phyloP scores from a whole-genome alignment of 2,888 invertebrate genomes.

The Drosophila testacea region DNA sequence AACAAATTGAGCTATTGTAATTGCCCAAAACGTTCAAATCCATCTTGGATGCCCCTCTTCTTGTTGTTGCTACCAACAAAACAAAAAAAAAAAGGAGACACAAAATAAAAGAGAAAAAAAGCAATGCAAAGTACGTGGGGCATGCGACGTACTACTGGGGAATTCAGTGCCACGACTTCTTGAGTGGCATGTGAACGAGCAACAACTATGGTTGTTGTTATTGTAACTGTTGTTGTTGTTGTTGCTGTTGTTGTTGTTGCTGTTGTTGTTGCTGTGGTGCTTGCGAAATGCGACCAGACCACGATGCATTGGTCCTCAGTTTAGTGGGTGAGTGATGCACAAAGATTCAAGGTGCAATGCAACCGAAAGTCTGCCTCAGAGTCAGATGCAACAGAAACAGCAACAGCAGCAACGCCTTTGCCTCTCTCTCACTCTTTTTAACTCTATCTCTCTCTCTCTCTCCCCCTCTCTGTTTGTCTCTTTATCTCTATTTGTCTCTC shows the following conservation, averaged over 20 bases:
- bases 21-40: constrained; percentile 79
- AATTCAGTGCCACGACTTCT: constrained; percentile 76
- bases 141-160: constrained; percentile 58
- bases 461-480: background rate
- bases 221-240: constrained; percentile 6
- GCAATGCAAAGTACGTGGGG: constrained; percentile 65
- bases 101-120: constrained; percentile 4
- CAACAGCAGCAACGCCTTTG: constrained; percentile 47
- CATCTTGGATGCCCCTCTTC: constrained; percentile 55
- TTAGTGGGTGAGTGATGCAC: constrained; percentile 78
- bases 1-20: constrained; percentile 80
- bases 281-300: constrained; percentile 76
- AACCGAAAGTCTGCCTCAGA: constrained; percentile 63
- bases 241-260: constrained; percentile 15
- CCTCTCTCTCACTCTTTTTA: background rate
- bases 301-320: constrained; percentile 60
- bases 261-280: constrained; percentile 27
- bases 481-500: constrained; percentile 16
- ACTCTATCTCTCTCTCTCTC: background rate
- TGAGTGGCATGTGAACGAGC: constrained; percentile 79
- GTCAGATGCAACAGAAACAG: constrained; percentile 3
- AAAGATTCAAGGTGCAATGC: constrained; percentile 73
- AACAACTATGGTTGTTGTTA: constrained; percentile 37
- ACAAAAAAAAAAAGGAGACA: background rate
- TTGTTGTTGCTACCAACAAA: constrained; percentile 1